phyloP scores from a whole-genome alignment of 2,113 vertebrate genomes.

The Bujurquina vittata region DNA sequence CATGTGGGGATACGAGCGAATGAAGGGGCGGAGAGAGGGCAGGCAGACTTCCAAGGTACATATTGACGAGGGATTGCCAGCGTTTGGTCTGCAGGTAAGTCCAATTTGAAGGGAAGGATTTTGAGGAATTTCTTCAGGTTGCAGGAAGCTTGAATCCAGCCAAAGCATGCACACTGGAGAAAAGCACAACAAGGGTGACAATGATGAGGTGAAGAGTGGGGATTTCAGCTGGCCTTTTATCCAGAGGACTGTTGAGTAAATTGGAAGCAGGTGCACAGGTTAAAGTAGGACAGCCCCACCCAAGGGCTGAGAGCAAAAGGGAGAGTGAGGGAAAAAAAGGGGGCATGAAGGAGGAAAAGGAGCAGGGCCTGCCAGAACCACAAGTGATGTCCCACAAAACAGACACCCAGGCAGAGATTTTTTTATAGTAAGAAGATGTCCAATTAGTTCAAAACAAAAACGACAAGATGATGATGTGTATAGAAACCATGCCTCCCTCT shows the following conservation, averaged over 20 bases:
- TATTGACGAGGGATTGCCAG: background rate
- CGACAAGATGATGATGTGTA: background rate
- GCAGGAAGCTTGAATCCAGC: background rate
- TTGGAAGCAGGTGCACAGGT: background rate
- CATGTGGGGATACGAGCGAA: background rate
- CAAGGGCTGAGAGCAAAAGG: background rate
- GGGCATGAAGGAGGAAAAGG: background rate
- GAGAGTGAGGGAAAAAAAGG: background rate
- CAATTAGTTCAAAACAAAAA: background rate
- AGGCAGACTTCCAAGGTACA: background rate
- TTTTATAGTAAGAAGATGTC: background rate
- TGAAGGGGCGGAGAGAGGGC: background rate
- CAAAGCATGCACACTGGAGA: background rate
- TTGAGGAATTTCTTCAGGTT: background rate
- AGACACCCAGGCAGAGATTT: background rate
- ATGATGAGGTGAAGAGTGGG: background rate
- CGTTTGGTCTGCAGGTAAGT: background rate
- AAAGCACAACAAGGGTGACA: background rate
- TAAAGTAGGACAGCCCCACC: too few relatives aligned
- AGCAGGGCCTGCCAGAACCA: background rate
- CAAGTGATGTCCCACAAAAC: too few relatives aligned
- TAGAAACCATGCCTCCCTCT: background rate
- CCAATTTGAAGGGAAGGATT: background rate
- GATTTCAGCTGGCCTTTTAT: background rate
- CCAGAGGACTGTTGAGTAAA: background rate